phyloP scores from a whole-genome alignment of 2,797 vertebrate species.

The Peromyscus aztecus region DNA sequence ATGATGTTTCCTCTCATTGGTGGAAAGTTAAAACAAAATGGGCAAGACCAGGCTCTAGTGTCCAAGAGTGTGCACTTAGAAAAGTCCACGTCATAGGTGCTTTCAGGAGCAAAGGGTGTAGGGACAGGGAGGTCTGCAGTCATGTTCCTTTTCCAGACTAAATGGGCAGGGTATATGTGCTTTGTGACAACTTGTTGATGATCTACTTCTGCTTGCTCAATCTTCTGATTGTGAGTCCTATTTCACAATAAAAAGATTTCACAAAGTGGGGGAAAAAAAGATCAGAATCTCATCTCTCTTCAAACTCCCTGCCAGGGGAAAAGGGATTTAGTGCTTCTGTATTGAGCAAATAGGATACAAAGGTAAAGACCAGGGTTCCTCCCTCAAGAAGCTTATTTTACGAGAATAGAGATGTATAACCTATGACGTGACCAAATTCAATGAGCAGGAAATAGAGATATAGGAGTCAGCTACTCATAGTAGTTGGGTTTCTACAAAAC shows the following conservation, averaged over 20 bases:
- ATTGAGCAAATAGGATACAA: not conserved
- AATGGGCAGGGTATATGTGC: not conserved
- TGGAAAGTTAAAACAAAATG: conserved; percentile 32
- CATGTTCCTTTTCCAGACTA: not conserved
- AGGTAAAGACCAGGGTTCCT: conserved; percentile 17
- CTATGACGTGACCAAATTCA: conserved; percentile 17
- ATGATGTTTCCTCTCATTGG: not conserved
- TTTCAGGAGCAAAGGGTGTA: not conserved
- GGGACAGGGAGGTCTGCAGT: not conserved
- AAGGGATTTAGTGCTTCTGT: not conserved
- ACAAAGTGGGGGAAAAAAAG: not conserved
- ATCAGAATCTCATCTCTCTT: not conserved
- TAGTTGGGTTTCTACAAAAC: not conserved
- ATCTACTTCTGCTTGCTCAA: conserved; percentile 10
- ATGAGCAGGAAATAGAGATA: conserved; percentile 10
- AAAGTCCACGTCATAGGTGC: conserved; percentile 33
- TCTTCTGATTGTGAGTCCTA: conserved; percentile 1
- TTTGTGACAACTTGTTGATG: conserved; percentile 7
- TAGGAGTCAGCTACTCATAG: not conserved
- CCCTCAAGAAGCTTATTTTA: conserved; percentile 11
- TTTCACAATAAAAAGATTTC: not conserved
- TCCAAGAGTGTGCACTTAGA: conserved; percentile 14
- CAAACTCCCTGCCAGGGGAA: not conserved
- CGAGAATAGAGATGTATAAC: not conserved
- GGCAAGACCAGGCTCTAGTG: not conserved